These are phyloP conservation scores for Papilio protenor DNA, from an alignment of 2,888 invertebrate genomes.

Conservation along the genomic window DNA sequence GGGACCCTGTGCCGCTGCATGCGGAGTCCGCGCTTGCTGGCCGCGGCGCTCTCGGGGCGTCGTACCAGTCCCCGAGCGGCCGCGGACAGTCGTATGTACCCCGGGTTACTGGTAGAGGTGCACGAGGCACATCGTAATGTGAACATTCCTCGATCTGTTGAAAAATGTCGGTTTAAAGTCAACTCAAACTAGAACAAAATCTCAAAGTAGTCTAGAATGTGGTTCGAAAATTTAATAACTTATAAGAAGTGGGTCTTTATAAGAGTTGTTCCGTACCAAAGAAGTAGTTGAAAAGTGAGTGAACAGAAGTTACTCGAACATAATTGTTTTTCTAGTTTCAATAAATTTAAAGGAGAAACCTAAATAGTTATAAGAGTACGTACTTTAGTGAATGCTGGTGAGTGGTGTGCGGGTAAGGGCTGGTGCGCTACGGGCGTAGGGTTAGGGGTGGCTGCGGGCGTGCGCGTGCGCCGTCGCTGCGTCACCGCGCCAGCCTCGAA, in stretches of 20 bases:
- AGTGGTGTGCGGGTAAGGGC: constrained; percentile 74
- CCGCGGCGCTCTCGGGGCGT: constrained; percentile 77
- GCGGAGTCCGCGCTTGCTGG: constrained; percentile 84
- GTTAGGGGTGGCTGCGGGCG: constrained; percentile 72
- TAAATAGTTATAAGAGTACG: constrained; percentile 1
- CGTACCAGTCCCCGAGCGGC: constrained; percentile 76
- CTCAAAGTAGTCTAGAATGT: too few species aligned
- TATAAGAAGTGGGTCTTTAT: too few species aligned
- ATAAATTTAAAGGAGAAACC: too few species aligned
- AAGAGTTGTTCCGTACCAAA: too few species aligned
- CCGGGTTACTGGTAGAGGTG: constrained; percentile 84
- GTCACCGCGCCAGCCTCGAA: constrained; percentile 89
- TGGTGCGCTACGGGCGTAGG: constrained; percentile 80
- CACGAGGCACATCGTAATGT: constrained; percentile 80
- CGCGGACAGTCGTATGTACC: constrained; percentile 88
- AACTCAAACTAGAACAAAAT: not conserved
- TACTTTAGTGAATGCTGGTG: constrained; percentile 76
- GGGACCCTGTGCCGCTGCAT: constrained; percentile 81
- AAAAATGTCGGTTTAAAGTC: not conserved
- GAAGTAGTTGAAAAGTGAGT: too few species aligned
- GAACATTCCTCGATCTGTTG: constrained; percentile 79
- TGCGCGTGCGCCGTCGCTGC: constrained; percentile 82
- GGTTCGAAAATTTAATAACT: too few species aligned
- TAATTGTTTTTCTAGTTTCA: too few species aligned
- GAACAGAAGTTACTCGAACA: too few species aligned